phyloP scores from a whole-genome alignment of 2,888 invertebrate genomes.

The Parnassius glacialis region DNA sequence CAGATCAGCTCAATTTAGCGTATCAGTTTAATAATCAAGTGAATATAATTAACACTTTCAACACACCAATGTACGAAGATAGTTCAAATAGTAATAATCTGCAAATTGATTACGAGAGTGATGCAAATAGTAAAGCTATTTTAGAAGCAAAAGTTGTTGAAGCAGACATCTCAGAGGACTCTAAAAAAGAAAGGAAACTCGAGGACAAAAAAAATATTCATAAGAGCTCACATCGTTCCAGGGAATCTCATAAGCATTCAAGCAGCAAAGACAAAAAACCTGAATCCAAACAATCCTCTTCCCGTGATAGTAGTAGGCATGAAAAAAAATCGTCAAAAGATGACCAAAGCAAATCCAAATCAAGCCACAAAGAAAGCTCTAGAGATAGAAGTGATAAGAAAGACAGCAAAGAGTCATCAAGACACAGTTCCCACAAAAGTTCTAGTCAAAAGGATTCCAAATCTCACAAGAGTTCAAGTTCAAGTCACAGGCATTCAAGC shows the following conservation, averaged over 20 bases:
- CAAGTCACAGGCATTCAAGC: conserved; percentile 48
- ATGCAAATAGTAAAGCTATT: conserved; percentile 70
- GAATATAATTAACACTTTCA: conserved; percentile 58
- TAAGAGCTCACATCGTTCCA: conserved; percentile 65
- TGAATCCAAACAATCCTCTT: conserved; percentile 63
- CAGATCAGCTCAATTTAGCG: conserved; percentile 50
- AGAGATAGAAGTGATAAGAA: conserved; percentile 61
- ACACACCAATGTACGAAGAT: conserved; percentile 67
- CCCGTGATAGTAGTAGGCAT: conserved; percentile 60
- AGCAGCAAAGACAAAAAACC: conserved; percentile 66
- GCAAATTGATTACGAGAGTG: conserved; percentile 74
- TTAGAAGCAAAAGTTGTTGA: conserved; percentile 56
- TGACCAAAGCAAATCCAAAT: conserved; percentile 58
- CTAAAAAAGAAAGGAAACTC: conserved; percentile 56
- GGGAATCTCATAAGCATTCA: conserved; percentile 66
- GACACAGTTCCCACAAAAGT: conserved; percentile 64
- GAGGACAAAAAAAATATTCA: conserved; percentile 61
- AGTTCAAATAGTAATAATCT: conserved; percentile 72
- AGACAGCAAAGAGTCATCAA: conserved; percentile 65
- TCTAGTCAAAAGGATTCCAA: conserved; percentile 63
- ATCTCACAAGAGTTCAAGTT: conserved; percentile 51
- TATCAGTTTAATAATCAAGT: conserved; percentile 68
- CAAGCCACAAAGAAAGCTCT: conserved; percentile 57
- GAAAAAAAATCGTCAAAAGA: conserved; percentile 66
- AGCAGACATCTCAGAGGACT: conserved; percentile 57